Evolutionary conservation across 2,888 invertebrate species (phyloP).

Genomic region (Acleris emargana): DNA sequence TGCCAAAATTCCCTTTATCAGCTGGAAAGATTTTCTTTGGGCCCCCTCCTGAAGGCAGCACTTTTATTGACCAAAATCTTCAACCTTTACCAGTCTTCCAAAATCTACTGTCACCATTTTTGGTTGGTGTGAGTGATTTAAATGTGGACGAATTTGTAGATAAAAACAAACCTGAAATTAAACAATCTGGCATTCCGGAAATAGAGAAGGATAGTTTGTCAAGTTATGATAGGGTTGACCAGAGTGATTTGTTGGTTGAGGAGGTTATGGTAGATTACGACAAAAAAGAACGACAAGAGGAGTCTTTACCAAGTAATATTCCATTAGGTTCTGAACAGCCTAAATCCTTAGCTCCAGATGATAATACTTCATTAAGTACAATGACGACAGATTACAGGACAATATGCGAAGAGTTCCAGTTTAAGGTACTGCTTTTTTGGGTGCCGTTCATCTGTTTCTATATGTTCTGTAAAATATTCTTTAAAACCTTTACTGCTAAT

Average conservation of each 20-base stretch:
- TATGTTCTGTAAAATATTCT: slow-evolving; percentile 41
- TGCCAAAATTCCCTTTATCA: slow-evolving; percentile 64
- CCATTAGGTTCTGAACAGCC: slow-evolving; percentile 46
- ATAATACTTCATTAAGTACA: slow-evolving; percentile 79
- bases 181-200: too few species aligned
- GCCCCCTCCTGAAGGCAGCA: slow-evolving; percentile 70
- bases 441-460: slow-evolving; percentile 51
- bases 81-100: slow-evolving; percentile 66
- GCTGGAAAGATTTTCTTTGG: slow-evolving; percentile 75
- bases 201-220: slow-evolving; percentile 53
- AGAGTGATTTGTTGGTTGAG: slow-evolving; percentile 69
- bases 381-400: slow-evolving; percentile 89
- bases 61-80: slow-evolving; percentile 56
- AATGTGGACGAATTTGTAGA: slow-evolving; percentile 63
- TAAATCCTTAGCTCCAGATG: slow-evolving; percentile 68
- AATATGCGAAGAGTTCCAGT: slow-evolving; percentile 87
- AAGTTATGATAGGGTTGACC: slow-evolving; percentile 62
- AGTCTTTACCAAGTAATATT: slow-evolving; percentile 42
- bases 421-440: slow-evolving; percentile 81
- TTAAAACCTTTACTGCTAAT: slow-evolving; percentile 41
- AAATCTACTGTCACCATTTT: slow-evolving; percentile 69
- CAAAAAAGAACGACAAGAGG: slow-evolving; percentile 52
- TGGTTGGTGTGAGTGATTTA: slow-evolving; percentile 62
- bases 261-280: slow-evolving; percentile 69
- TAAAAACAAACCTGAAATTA: slow-evolving; percentile 43